phyloP scores from a whole-genome alignment of 2,888 invertebrate species.

The Drosophila setosimentum region DNA sequence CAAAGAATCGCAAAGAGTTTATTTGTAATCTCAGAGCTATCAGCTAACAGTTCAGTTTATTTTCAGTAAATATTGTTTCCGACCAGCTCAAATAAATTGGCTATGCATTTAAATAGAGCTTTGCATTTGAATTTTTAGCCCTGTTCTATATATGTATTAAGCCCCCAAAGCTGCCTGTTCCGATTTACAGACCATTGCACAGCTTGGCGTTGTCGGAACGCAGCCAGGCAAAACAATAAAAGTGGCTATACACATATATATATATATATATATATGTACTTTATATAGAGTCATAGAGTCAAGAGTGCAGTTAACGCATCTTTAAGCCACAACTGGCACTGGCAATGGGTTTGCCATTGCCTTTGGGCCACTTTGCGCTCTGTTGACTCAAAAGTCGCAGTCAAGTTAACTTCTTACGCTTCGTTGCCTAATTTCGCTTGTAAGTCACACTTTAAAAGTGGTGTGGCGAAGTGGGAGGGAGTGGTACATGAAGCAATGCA shows the following conservation, averaged over 20 bases:
- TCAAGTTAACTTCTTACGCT: conserved; percentile 59
- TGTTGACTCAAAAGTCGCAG: conserved; percentile 49
- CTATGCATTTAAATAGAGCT: background rate
- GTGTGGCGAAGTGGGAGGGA: too few relatives aligned
- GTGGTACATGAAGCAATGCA: conserved; percentile 42
- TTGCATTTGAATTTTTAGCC: background rate
- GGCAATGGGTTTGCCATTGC: too few relatives aligned
- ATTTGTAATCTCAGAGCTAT: background rate
- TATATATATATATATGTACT: background rate
- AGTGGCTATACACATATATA: background rate
- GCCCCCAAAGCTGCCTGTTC: background rate
- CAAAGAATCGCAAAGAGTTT: background rate
- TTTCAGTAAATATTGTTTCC: background rate
- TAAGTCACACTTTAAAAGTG: conserved; percentile 64
- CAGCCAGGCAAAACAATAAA: conserved; percentile 32
- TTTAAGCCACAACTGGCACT: background rate
- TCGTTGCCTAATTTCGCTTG: conserved; percentile 67
- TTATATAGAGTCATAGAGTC: conserved; percentile 11
- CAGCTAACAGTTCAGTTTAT: background rate
- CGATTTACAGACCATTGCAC: conserved; percentile 1
- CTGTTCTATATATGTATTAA: background rate
- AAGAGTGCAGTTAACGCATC: conserved; percentile 53
- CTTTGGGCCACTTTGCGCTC: conserved; percentile 62
- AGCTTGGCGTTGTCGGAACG: conserved; percentile 16
- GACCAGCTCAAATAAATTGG: too few relatives aligned